Percentiles rank a stretch among this genome's conserved stretches.
phyloP scores from a whole-genome alignment of 2,888 invertebrate genomes.

The Allacma fusca region DNA sequence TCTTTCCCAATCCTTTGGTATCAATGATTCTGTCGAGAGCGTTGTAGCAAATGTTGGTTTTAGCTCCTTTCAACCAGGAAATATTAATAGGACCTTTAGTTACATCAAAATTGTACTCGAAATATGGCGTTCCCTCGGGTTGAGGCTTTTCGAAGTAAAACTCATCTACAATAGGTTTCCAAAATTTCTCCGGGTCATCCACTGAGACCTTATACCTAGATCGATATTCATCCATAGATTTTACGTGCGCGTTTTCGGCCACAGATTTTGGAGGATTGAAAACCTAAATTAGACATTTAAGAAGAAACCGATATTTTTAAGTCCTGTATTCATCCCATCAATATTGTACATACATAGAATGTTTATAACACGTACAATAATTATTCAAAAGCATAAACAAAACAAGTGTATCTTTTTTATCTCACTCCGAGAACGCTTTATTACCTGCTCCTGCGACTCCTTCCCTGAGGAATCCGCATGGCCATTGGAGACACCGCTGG shows the following conservation, averaged over 20 bases:
- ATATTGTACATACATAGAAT: too few relatives aligned
- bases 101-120: constrained; percentile 90
- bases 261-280: constrained; percentile 55
- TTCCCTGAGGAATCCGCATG: not conserved
- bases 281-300: too few relatives aligned
- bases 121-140: constrained; percentile 75
- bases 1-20: constrained; percentile 84
- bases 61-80: constrained; percentile 94
- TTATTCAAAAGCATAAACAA: too few relatives aligned
- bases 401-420: too few relatives aligned
- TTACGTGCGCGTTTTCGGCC: constrained; percentile 67
- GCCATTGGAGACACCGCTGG: not conserved
- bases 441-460: not conserved
- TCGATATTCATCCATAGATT: constrained; percentile 78
- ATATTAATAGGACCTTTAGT: constrained; percentile 87
- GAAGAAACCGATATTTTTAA: too few relatives aligned
- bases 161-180: constrained; percentile 90
- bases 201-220: constrained; percentile 86
- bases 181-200: constrained; percentile 88
- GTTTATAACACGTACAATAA: too few relatives aligned
- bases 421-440: too few relatives aligned
- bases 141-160: constrained; percentile 90
- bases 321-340: too few relatives aligned
- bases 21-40: constrained; percentile 87
- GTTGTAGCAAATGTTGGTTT: constrained; percentile 96